A percentile compares a stretch with the other conserved stretches of the same genome.
phyloP scores from a whole-genome alignment of 53 echinoderm and acorn worm species.

The Actinopyga echinites region DNA sequence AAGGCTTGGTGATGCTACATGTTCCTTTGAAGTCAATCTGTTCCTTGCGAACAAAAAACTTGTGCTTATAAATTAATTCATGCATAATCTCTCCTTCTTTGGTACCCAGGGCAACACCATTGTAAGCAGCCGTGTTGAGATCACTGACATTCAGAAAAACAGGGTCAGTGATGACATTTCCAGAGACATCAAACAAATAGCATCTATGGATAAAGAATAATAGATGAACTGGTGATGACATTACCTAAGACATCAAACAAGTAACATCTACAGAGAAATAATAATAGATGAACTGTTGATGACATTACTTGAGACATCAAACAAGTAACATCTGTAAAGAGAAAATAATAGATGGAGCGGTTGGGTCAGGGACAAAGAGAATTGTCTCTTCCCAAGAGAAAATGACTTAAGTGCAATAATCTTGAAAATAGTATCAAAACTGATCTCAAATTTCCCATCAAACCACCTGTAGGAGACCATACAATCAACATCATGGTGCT shows the following conservation, averaged over 20 bases:
- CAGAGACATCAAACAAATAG: slow-evolving; percentile 91
- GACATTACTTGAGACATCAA: slow-evolving; percentile 87
- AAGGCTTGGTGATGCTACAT: slow-evolving; percentile 78
- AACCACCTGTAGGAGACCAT: too few relatives aligned
- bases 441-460: too few relatives aligned
- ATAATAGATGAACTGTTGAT: slow-evolving; percentile 42
- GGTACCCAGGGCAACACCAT: slow-evolving; percentile 84
- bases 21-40: slow-evolving; percentile 94
- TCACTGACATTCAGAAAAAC: slow-evolving; percentile 81
- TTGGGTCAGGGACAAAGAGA: too few relatives aligned
- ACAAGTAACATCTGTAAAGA: slow-evolving; percentile 80
- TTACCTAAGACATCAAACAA: slow-evolving; percentile 91
- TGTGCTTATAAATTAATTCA: slow-evolving; percentile 89
- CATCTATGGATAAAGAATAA: too few relatives aligned
- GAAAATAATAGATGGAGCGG: neutral
- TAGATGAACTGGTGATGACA: too few relatives aligned
- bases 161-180: slow-evolving; percentile 85
- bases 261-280: slow-evolving; percentile 97
- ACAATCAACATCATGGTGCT: too few relatives aligned
- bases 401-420: too few relatives aligned
- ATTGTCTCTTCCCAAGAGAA: too few relatives aligned
- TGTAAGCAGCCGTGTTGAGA: slow-evolving; percentile 82
- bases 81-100: slow-evolving; percentile 98
- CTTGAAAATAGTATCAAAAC: too few relatives aligned
- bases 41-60: slow-evolving; percentile 84